Conservation (phyloP, 2,888 invertebrate genomes). For the Mesoligia furuncula region DNA sequence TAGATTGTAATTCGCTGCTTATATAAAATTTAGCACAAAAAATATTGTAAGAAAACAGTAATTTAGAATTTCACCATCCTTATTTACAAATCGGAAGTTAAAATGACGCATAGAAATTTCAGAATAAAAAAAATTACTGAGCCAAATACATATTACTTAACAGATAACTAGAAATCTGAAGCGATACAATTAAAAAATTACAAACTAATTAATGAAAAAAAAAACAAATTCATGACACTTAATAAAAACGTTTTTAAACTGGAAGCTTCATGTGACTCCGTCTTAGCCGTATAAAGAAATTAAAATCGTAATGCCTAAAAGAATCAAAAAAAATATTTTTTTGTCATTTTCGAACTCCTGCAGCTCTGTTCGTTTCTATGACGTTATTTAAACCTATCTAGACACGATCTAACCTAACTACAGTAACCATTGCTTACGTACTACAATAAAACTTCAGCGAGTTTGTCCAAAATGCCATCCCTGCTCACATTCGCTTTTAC, state of each 20-base stretch:
- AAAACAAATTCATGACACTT: slow-evolving; percentile 85
- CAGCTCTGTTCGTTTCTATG: slow-evolving; percentile 83
- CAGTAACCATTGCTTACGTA: slow-evolving; percentile 78
- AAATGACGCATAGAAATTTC: slow-evolving; percentile 70
- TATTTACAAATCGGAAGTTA: slow-evolving; percentile 81
- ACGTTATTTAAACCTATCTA: slow-evolving; percentile 85
- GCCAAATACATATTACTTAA: slow-evolving; percentile 78
- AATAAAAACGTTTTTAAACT: slow-evolving; percentile 78
- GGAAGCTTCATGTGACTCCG: slow-evolving; percentile 87
- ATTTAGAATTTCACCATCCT: slow-evolving; percentile 76
- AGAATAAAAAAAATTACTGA: slow-evolving; percentile 72
- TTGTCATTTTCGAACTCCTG: slow-evolving; percentile 70
- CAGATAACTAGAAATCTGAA: slow-evolving; percentile 78
- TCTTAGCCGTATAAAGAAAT: slow-evolving; percentile 78
- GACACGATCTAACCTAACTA: slow-evolving; percentile 82
- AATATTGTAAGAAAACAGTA: slow-evolving; percentile 61
- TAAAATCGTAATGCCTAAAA: slow-evolving; percentile 78
- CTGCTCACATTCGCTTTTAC: slow-evolving; percentile 48
- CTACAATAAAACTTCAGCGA: slow-evolving; percentile 70
- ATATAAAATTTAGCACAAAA: slow-evolving; percentile 69
- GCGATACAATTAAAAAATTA: slow-evolving; percentile 85
- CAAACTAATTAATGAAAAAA: slow-evolving; percentile 84
- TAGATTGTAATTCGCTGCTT: slow-evolving; percentile 79
- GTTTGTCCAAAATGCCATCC: slow-evolving; percentile 72
- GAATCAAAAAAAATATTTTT: slow-evolving; percentile 70